Evolutionary conservation across 2,797 vertebrate species (phyloP), one percentile per base, ranked within the genome.

Genomic region (Distichodus sexfasciatus): DNA sequence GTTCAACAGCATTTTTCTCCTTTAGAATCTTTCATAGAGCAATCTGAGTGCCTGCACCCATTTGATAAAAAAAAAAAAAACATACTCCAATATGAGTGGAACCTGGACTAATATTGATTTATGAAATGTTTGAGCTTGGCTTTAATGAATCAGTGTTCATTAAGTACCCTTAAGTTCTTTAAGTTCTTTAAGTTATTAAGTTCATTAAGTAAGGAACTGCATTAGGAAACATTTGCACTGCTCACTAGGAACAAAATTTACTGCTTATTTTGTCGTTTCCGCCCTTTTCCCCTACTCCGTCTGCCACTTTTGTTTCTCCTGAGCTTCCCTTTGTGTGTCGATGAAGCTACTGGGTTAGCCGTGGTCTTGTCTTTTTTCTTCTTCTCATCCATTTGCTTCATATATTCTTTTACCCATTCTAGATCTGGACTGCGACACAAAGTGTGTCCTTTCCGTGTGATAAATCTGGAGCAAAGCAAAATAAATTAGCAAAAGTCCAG

Each of bases 391-490:
- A 78, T 41, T 1, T 3, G 28, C 4, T 1, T 15, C n/a, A 31
- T 57, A 6, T 41, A 6, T 0, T 26, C 3, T 47, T 62, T 71
- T n/a, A 73, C 47, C 69, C 69, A 69, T 4, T 21, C n/a, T 2
- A 40, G 9, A 2, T 51, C 11, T 12, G 59, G 59, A 47, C 66
- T 11, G 19, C 1, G 46, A 66, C 79, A 81, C 15, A 33, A 0
- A 0, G 0, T 7, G 43, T 2, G 43, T 0, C 14, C 3, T 21
- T 0, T 50, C 5, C 0, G 0, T 1, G 66, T 75, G 8, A 2
- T 2, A 19, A 81, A 61, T 12, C 79, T 81, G 43, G 15, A 62
- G n/a, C 14, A 36, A 2, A 62, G n/a, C 14, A 36, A 2, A 40
- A 54, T 19, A 40, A 57, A 29, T 15, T 21, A 40, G 55, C 7